Evolutionary conservation across 1,140 invertebrate species (phyloP), one percentile per base, ranked within the genome.

Genomic region (Homalodisca vitripennis): DNA sequence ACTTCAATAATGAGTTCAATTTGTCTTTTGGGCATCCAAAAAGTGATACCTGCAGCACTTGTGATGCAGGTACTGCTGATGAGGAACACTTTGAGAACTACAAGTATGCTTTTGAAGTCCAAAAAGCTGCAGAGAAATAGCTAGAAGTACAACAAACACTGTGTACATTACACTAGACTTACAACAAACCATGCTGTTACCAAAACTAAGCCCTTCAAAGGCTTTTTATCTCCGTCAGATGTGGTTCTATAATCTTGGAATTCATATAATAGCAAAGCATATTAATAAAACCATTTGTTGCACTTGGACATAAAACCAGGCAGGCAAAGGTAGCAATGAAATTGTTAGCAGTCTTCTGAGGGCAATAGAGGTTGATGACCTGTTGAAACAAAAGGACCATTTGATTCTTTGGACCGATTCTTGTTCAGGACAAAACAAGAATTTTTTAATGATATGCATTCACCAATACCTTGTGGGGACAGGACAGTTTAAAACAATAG

Each of bases 21-120:
- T 71, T 75, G 20, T 71, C 68, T 20, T 75, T 76, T 73, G 71
- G 70, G 3, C 30, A 66, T 26, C 75, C 76, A 24, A 75, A 67
- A 68, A 73, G 69, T 48, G 76, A 76, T 71, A 76, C 46, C 26
- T 65, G 62, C 41, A 67, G 62, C 17, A 51, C 47, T 2, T 67
- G 66, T 31, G 66, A 67, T 51, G 1, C 66, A 46, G 46, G 46
- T 20, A 29, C 1, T 2, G 66, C 3, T 67, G n/a, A n/a, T n/a
- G 47, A 67, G 24, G 46, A 67, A 24, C 66, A 67, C 20, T 47
- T 51, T 6, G 66, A 67, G 29, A 67, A 67, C 66, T 67, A 67
- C 30, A 3, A 51, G 14, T 14, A 1, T 2, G 66, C 46, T 53
- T 67, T 51, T 67, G 66, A 67, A 51, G 22, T 27, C 22, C 51